Evolutionary conservation across 2,797 vertebrate genomes (phyloP), one percentile per base, ranked within the genome.

Genomic region (Karalla daura): DNA sequence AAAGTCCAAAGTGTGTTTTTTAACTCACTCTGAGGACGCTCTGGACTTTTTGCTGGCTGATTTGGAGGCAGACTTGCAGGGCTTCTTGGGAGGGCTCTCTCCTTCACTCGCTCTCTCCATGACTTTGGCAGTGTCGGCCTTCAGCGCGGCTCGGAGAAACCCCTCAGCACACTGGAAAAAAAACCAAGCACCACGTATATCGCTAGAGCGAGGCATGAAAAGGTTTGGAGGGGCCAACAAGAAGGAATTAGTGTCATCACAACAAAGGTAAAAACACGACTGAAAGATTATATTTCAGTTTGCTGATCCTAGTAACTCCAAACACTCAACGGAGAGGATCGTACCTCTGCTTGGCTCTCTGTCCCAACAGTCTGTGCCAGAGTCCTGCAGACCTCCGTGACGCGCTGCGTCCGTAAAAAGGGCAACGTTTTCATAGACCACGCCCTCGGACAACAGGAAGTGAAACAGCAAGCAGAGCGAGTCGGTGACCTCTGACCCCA

Each of bases 401-500:
- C 83, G 58, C 72, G 93, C 64, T 77, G 86, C 80, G 91, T 94
- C 66, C 95, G 92, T 59, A 98, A 87, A 61, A 90, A 80, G 0
- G n/a, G 81, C 73, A 7, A 94, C 94, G 37, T 94, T 95, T 80
- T 97, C 95, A 56, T 96, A 96, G 33, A 94, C 94, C 18, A 78
- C n/a, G 23, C 94, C 94, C n/a, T 95, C 94, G 60, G 93, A 95
- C 4, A 93, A 91, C 67, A 96, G 71, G 79, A 95, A 98, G 41
- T 92, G 90, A 77, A 98, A 94, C 39, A 97, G 85, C 55, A 95
- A 89, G 59, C 95, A 97, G 53, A 98, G 90, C 0, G 93, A 90
- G 74, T 86, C 81, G 23, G 92, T 95, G 20, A 97, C 83, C 76
- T 95, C 94, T 41, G 89, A 74, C 55, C 92, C 95, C 27, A 92